Evolutionary conservation across 1,140 invertebrate species (phyloP).

Genomic region (Zophobas morio): DNA sequence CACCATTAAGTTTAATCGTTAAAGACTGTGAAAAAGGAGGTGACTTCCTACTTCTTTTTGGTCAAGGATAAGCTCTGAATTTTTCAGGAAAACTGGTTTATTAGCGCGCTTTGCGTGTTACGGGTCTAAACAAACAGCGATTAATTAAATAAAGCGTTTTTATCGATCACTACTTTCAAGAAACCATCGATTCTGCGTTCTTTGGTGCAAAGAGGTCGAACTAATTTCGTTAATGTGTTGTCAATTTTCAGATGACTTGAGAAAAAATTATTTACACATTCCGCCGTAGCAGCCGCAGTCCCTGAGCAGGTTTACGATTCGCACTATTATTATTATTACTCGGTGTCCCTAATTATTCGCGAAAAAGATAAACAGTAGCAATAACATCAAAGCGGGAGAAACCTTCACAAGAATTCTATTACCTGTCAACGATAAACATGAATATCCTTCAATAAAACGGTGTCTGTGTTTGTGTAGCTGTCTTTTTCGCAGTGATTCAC

Average conservation of each 20-base stretch:
- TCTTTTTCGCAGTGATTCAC: too few relatives aligned
- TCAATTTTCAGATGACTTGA: background rate
- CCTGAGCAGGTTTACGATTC: conserved; percentile 17
- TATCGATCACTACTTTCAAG: conserved; percentile 34
- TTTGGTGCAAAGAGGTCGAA: conserved; percentile 11
- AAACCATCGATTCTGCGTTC: conserved; percentile 16
- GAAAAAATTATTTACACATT: conserved; percentile 24
- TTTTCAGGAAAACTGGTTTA: background rate
- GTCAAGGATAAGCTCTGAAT: conserved; percentile 21
- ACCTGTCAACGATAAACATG: background rate
- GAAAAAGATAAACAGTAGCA: background rate
- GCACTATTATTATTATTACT: conserved; percentile 13
- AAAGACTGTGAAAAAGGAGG: background rate
- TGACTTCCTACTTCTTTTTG: background rate
- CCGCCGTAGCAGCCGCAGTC: background rate
- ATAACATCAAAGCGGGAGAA: conserved; percentile 7
- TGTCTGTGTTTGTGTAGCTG: too few relatives aligned
- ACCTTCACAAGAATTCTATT: conserved; percentile 6
- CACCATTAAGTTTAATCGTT: conserved; percentile 3
- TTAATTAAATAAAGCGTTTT: conserved; percentile 29
- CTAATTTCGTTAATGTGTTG: conserved; percentile 21
- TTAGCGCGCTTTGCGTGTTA: conserved; percentile 7
- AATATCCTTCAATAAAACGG: conserved; percentile 15
- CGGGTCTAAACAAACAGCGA: conserved; percentile 11
- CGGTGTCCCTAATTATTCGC: conserved; percentile 12